Evolutionary conservation across 2,888 invertebrate species (phyloP).

Genomic region (Aphrophora alni): DNA sequence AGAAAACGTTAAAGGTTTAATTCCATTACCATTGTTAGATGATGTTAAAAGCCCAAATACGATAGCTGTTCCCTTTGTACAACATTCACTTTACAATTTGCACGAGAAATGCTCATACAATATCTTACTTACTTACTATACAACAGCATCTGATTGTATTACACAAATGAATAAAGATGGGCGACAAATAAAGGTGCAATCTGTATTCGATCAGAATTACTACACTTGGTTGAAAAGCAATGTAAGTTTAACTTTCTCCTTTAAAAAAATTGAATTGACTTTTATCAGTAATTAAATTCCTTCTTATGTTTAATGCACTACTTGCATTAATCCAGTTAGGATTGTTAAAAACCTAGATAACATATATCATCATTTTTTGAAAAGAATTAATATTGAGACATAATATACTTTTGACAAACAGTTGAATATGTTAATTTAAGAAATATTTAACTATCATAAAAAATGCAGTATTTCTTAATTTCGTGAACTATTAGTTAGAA

Average conservation of each 20-base stretch:
- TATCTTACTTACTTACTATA: conserved; percentile 63
- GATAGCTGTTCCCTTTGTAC: conserved; percentile 68
- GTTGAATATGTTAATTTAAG: no score
- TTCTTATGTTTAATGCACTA: no score
- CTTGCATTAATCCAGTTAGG: no score
- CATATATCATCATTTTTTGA: no score
- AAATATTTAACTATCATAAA: no score
- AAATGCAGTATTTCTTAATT: no score
- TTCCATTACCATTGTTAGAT: conserved; percentile 67
- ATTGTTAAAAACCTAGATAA: no score
- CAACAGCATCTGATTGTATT: conserved; percentile 63
- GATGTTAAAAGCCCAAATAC: conserved; percentile 61
- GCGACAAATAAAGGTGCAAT: not conserved
- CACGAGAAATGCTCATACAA: conserved; percentile 58
- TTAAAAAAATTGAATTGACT: not conserved
- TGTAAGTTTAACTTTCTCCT: conserved; percentile 53
- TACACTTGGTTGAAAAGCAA: conserved; percentile 63
- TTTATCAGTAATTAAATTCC: no score
- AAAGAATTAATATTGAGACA: no score
- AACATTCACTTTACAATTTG: conserved; percentile 60
- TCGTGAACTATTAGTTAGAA: no score
- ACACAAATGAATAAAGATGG: conserved; percentile 53
- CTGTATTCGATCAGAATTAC: conserved; percentile 62
- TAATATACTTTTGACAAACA: no score
- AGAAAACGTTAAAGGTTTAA: conserved; percentile 33